Base-by-base conservation (phyloP, 2,113 vertebrate genomes). In the Carassius gibelio region DNA sequence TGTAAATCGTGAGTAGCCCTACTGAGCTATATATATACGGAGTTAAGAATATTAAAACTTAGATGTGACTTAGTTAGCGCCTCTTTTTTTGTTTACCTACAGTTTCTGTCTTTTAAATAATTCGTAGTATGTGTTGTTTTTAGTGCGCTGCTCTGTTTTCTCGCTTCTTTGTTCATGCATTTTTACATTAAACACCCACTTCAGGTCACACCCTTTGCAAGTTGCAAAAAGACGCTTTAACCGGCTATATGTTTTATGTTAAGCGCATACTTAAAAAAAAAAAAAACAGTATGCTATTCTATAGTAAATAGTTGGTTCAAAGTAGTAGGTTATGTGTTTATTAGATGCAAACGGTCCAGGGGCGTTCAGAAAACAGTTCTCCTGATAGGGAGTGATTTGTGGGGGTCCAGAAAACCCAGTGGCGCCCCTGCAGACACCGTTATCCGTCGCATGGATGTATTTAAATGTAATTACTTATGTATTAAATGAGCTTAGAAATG, bases 1-100 rank as follows among this genome's bases (percentile, higher is more conserved):
- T 48, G 59, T 30, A 30, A 81, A 19, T 17, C 66, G 78, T 81
- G n/a, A 81, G 78, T 80, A 52, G 4, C 50, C 50, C 11, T 15
- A 17, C 10, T 38, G 2, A 55, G 9, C 26, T 30, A 30, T 30
- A 36, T 4, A 36, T 19, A 36, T 4, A 36, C 64, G 26, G 64
- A 68, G 30, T 69, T 69, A 4, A 34, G 66, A 69, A 19, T 36
- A 34, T 69, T 69, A 3, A 8, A 68, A 34, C 4, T 55, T 34
- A 6, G 14, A n/a, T 26, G 6, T 48, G 72, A 42, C 0, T 26
- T 13, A 26, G 23, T 38, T 38, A 17, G 8, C 26, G 26, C 2
- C 2, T 34, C 0, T 1, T 68, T 36, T 36, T 17, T 4, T 36
- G n/a, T 17, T 36, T 68, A 1, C 34, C 26, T 5, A 30, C 7